Evolutionary conservation across 2,888 invertebrate genomes (phyloP).

Genomic region (Seira ritae): DNA sequence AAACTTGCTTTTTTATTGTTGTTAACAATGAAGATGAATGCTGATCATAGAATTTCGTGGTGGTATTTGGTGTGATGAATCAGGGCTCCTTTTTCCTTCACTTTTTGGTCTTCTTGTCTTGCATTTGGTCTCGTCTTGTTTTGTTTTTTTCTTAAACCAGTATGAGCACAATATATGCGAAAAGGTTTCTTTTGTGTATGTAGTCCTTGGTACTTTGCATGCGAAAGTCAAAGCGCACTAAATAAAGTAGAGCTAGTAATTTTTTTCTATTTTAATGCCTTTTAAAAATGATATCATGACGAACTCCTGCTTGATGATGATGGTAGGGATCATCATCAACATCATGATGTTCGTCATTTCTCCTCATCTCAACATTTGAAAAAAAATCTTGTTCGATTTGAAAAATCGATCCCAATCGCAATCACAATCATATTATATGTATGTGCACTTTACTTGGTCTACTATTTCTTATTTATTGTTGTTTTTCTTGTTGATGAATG

Average conservation of each 20-base stretch:
- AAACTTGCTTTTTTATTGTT: background rate
- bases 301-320: no score
- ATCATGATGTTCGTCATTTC: background rate
- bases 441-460: background rate
- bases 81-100: background rate
- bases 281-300: background rate
- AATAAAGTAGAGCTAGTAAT: background rate
- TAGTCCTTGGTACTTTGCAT: no score
- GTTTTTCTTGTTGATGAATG: conserved; percentile 3
- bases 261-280: background rate
- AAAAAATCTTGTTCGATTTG: background rate
- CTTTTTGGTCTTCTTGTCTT: background rate
- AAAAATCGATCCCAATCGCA: conserved; percentile 13
- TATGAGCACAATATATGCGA: background rate
- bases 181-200: no score
- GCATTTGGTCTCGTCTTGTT: background rate
- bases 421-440: conserved; percentile 14
- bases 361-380: background rate
- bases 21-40: background rate
- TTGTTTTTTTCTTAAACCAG: background rate
- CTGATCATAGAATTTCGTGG: background rate
- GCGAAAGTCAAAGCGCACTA: background rate
- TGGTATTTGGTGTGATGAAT: background rate
- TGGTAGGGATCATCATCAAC: background rate
- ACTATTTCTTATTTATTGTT: background rate